Evolutionary conservation across 2,113 vertebrate genomes (phyloP).

Genomic region (Oryzias woworae): DNA sequence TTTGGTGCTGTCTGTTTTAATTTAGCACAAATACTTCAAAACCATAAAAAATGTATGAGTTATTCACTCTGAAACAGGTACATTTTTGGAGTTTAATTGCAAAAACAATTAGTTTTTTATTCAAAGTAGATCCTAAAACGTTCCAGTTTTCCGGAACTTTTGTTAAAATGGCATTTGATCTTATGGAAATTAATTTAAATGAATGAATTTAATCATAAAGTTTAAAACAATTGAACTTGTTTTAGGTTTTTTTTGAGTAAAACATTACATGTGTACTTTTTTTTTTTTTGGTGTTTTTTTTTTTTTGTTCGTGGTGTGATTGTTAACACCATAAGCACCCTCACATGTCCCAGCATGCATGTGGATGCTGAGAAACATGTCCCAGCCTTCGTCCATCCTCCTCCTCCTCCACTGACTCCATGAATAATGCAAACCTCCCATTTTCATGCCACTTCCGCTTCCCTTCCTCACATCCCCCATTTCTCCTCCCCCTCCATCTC

Average conservation of each 20-base stretch:
- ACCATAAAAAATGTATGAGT: no score
- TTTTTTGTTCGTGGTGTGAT: neutral
- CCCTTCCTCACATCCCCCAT: constrained; percentile 26
- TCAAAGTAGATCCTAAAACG: no score
- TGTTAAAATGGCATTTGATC: no score
- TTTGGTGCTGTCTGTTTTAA: no score
- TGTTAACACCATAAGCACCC: neutral
- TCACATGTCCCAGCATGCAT: constrained; percentile 6
- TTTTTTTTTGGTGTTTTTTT: neutral
- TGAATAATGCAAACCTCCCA: constrained; percentile 67
- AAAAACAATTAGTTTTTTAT: no score
- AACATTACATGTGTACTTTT: neutral
- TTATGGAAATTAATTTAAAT: no score
- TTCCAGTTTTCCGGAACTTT: no score
- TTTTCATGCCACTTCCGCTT: constrained; percentile 64
- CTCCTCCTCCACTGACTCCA: constrained; percentile 41
- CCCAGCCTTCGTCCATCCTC: constrained; percentile 42
- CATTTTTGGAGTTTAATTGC: no score
- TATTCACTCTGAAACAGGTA: no score
- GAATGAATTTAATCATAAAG: no score
- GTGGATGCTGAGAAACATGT: constrained; percentile 35
- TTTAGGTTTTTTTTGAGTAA: neutral
- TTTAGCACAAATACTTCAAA: no score
- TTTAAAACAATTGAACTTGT: no score
- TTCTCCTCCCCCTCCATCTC: constrained; percentile 30